Base-by-base conservation (phyloP, 2,797 vertebrate species). In the Eremophila alpestris region DNA sequence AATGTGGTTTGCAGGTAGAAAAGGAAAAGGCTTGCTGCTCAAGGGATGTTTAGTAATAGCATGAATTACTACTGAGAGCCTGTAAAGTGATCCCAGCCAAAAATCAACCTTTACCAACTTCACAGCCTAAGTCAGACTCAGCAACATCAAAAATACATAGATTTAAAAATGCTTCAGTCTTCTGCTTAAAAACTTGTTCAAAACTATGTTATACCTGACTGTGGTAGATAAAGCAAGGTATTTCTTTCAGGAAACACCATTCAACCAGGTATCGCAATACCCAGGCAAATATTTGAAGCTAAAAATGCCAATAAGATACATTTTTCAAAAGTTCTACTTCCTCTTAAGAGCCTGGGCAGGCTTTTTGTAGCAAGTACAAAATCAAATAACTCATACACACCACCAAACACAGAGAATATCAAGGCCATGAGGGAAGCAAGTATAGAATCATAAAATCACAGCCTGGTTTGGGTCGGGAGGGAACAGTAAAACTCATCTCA, bases 301-400 rank as follows among this genome's bases (percentile, higher is more conserved):
- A 49, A 55, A 80, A 60, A 64, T 4, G 5, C 22, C n/a, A 68
- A 48, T 13, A 43, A 40, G 8, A 7, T 21, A 13, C 7, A 1
- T 7, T 2, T 32, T 38, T 83, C 3, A 11, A 30, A 65, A 69
- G 16, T 38, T 18, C 23, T 10, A 1, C 23, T 60, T 65, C 45
- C 56, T 55, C 48, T 54, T 15, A 4, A 58, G 48, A 64, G 21
- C 38, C 41, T 12, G 30, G 6, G 48, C 16, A 59, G 12, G 20
- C 6, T 29, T 51, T 34, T 5, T 5, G 23, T 2, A 16, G 3
- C 4, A 82, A 70, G 11, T 7, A 30, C 30, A 23, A 85, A 58
- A 21, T 27, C 15, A 48, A 79, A 0, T 4, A 62, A 43, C 21
- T 74, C 3, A 1, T 1, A 1, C 15, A 32, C 15, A 59, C 60